A percentile compares a stretch with the other conserved stretches of the same genome.
phyloP scores from a whole-genome alignment of 2,113 vertebrate genomes.

The Sander vitreus region DNA sequence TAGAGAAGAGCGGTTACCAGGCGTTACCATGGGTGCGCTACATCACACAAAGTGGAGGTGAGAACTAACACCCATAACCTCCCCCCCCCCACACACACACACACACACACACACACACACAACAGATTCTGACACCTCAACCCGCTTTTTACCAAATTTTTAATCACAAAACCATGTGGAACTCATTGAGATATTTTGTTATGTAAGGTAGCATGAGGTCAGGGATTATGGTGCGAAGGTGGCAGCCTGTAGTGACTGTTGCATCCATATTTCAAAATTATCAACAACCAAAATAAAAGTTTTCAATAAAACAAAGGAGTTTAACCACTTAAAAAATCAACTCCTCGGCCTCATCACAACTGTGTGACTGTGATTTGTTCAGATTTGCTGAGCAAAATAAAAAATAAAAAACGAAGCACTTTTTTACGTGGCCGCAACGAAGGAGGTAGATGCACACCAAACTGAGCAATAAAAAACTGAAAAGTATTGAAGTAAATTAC shows the following conservation, averaged over 20 bases:
- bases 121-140: not conserved
- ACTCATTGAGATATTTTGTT: not conserved
- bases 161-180: not conserved
- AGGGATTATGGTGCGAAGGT: not conserved
- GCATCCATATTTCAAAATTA: not conserved
- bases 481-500: no score
- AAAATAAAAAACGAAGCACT: no score
- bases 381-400: no score
- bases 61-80: slow-evolving; percentile 47
- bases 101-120: slow-evolving; percentile 12
- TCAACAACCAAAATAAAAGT: not conserved
- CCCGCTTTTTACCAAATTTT: not conserved
- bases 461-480: no score
- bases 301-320: no score
- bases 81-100: not conserved
- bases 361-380: not conserved
- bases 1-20: slow-evolving; percentile 89
- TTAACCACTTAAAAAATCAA: no score
- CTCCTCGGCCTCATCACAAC: not conserved
- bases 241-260: not conserved
- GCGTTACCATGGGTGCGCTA: slow-evolving; percentile 89
- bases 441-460: no score
- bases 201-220: not conserved
- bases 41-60: slow-evolving; percentile 89
- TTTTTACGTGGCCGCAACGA: not conserved